These are phyloP conservation scores for Sphaeramia orbicularis DNA, from an alignment of 2,797 vertebrate genomes.

Conservation along the genomic window DNA sequence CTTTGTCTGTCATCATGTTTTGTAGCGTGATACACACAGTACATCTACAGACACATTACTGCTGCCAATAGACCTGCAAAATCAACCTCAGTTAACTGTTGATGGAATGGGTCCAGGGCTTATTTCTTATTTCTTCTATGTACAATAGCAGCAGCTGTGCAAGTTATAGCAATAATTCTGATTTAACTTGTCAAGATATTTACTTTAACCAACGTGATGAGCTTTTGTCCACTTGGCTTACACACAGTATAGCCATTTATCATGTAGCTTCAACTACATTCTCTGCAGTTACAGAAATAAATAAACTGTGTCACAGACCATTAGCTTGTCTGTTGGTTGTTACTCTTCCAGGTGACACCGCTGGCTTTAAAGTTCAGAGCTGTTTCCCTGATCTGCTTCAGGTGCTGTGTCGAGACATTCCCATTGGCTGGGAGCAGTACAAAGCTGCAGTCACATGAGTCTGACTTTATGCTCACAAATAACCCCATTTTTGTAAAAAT, in stretches of 20 bases:
- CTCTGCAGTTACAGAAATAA: slow-evolving; percentile 25
- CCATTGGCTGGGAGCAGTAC: slow-evolving; percentile 3
- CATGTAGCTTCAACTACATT: slow-evolving; percentile 2
- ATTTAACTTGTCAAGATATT: slow-evolving; percentile 22
- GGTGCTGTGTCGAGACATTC: slow-evolving; percentile 20
- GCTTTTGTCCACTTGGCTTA: slow-evolving; percentile 14
- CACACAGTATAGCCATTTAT: not conserved
- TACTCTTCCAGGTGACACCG: slow-evolving; percentile 29
- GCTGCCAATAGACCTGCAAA: slow-evolving; percentile 39
- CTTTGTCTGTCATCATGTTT: slow-evolving; percentile 39
- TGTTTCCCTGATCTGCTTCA: slow-evolving; percentile 34
- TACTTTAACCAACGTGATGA: slow-evolving; percentile 33
- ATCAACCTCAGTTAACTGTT: slow-evolving; percentile 38
- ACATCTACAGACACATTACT: slow-evolving; percentile 39
- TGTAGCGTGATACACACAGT: slow-evolving; percentile 43
- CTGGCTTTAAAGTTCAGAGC: slow-evolving; percentile 56
- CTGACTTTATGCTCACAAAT: too few species aligned
- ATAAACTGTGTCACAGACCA: slow-evolving; percentile 36
- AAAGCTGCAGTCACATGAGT: slow-evolving; percentile 10
- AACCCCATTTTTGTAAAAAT: too few species aligned
- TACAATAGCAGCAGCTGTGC: slow-evolving; percentile 35
- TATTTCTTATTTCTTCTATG: slow-evolving; percentile 4
- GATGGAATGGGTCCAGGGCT: slow-evolving; percentile 40
- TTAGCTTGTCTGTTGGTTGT: slow-evolving; percentile 17
- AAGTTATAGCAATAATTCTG: slow-evolving; percentile 6